phyloP scores from a whole-genome alignment of 2,888 invertebrate genomes.

The Andrena haemorrhoa region DNA sequence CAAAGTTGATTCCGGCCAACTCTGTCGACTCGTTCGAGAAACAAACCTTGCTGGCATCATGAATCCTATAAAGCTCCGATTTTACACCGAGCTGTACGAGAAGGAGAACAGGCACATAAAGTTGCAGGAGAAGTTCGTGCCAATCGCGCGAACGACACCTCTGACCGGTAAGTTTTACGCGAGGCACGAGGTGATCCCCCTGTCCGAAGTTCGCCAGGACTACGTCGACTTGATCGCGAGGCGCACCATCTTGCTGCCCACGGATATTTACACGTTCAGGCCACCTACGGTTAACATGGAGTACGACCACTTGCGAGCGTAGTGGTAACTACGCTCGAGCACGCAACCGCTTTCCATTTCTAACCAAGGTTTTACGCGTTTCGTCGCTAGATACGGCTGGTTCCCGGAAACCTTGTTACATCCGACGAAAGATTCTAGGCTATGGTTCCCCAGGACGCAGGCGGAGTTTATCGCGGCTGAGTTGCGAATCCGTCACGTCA shows the following conservation, averaged over 20 bases:
- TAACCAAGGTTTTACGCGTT: background rate
- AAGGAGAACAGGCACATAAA: conserved; percentile 75
- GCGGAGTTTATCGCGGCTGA: conserved; percentile 76
- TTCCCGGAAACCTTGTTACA: conserved; percentile 72
- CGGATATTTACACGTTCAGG: conserved; percentile 74
- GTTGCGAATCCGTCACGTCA: conserved; percentile 69
- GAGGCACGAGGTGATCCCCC: conserved; percentile 73
- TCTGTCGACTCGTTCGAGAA: background rate
- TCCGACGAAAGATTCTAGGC: conserved; percentile 73
- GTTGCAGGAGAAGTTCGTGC: conserved; percentile 74
- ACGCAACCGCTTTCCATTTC: background rate
- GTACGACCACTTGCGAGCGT: conserved; percentile 65
- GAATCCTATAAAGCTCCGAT: conserved; percentile 76
- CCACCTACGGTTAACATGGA: conserved; percentile 80
- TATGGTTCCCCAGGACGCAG: conserved; percentile 73
- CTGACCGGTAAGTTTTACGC: conserved; percentile 81
- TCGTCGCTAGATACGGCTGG: conserved; percentile 80
- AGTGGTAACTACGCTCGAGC: background rate
- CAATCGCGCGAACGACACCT: conserved; percentile 64
- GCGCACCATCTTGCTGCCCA: conserved; percentile 66
- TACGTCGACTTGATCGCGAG: conserved; percentile 75
- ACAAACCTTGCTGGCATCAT: conserved; percentile 28
- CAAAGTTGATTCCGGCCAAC: background rate
- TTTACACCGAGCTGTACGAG: conserved; percentile 77
- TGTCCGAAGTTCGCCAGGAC: conserved; percentile 66